These are phyloP conservation scores for Junco hyemalis DNA, from an alignment of 2,113 vertebrate genomes.

Conservation along the genomic window DNA sequence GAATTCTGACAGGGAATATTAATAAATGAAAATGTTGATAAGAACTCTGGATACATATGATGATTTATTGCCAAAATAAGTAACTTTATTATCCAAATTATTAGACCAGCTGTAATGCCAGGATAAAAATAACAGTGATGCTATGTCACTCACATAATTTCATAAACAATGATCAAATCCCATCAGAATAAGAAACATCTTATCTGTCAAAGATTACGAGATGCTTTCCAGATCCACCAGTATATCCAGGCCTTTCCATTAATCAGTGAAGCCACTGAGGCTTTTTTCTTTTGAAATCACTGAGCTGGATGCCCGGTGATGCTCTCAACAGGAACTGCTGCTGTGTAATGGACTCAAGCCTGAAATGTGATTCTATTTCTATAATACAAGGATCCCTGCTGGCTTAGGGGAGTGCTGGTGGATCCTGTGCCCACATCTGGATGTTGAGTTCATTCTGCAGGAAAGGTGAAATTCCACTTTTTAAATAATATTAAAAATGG, in stretches of 20 bases:
- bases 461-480: constrained; percentile 8
- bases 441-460: background rate
- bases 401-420: background rate
- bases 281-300: background rate
- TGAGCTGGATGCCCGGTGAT: background rate
- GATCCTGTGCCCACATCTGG: background rate
- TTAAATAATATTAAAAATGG: background rate
- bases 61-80: constrained; percentile 42
- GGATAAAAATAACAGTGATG: constrained; percentile 35
- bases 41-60: constrained; percentile 3
- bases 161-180: constrained; percentile 53
- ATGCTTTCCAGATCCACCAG: constrained; percentile 44
- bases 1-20: background rate
- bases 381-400: background rate
- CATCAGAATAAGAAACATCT: constrained; percentile 48
- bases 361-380: constrained; percentile 33
- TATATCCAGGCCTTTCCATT: constrained; percentile 13
- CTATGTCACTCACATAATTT: constrained; percentile 37
- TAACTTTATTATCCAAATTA: constrained; percentile 41
- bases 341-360: background rate
- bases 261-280: background rate
- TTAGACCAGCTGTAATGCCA: constrained; percentile 31
- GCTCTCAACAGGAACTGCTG: constrained; percentile 27
- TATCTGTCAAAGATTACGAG: constrained; percentile 38
- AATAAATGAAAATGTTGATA: constrained; percentile 57